Conservation (phyloP, 2,113 vertebrate genomes). For the Apus apus region DNA sequence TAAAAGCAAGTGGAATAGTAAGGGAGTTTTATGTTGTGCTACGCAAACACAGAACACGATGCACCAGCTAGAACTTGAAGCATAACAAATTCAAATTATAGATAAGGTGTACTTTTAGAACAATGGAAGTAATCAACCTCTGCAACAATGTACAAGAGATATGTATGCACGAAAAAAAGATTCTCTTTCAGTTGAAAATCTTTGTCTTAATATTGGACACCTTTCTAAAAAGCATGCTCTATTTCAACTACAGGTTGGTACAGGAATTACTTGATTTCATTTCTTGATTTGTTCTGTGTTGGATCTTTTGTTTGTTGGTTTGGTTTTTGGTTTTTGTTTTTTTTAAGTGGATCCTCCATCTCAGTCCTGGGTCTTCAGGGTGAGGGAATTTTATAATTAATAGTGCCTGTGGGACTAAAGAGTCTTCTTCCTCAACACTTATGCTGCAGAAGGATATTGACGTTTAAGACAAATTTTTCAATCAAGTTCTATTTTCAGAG, state of each 20-base stretch:
- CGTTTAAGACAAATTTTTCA: not conserved
- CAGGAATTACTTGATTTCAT: not conserved
- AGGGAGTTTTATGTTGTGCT: not conserved
- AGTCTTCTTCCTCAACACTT: not conserved
- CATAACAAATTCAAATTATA: not conserved
- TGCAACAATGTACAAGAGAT: not conserved
- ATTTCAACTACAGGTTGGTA: not conserved
- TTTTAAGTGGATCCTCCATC: not conserved
- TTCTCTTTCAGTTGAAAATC: not conserved
- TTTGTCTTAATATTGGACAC: not conserved
- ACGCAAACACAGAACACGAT: not conserved
- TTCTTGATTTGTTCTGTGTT: not conserved
- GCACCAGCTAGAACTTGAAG: not conserved
- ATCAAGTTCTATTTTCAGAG: not conserved
- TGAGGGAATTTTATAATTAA: not conserved
- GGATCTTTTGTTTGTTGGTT: not conserved
- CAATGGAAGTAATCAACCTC: not conserved
- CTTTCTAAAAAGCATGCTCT: not conserved
- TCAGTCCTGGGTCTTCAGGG: not conserved
- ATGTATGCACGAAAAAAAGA: not conserved
- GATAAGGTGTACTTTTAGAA: not conserved
- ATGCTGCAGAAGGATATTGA: not conserved
- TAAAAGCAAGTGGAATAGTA: not conserved
- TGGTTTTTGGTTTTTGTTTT: not conserved
- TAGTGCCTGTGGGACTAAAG: not conserved